Base-by-base conservation (phyloP, 2,797 vertebrate species). In the Acanthopagrus latus region DNA sequence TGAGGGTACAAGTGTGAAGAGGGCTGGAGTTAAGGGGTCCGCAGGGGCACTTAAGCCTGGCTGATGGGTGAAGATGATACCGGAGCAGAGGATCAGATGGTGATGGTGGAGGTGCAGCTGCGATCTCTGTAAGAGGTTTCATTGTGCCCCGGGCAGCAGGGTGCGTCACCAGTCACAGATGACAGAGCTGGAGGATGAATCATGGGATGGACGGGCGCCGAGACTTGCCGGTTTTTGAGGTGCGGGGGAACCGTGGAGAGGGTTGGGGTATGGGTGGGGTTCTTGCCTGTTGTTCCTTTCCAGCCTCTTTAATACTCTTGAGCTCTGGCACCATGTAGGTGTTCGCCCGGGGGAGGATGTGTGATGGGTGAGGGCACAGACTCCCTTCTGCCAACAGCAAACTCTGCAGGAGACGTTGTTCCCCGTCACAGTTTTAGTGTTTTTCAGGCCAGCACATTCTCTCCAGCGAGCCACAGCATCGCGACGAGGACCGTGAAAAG, bases 101-200 rank as follows among this genome's bases (percentile, higher is more conserved):
- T 65, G 56, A 70, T 82, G 78, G 78, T 85, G 76, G 82, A 14
- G 6, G 47, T 33, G 66, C 84, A 91, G 90, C 86, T 91, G 90
- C 50, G 64, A 63, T 84, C 76, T 81, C 71, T 56, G 54, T 62
- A 44, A 80, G 64, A 66, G 73, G 55, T 88, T 91, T 89, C 83
- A 81, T 82, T 65, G 74, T 65, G 79, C 78, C 83, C 84, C 2
- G 56, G 82, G 87, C 81, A 79, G 74, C 69, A 59, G 74, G 76
- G 77, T 71, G 84, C 86, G 81, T 91, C 89, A 86, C 59, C 75
- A 82, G 73, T 77, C 84, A 87, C 80, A 88, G 85, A 91, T 91
- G 86, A 91, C 85, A 89, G 83, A 89, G 82, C 73, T 52, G 74
- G 41, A 71, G 69, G 76, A 81, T 90, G 86, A 91, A 89, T 91